A percentile compares a stretch with the other conserved stretches of the same genome.
phyloP scores from a whole-genome alignment of 2,888 invertebrate genomes.

The Dasypolia templi region DNA sequence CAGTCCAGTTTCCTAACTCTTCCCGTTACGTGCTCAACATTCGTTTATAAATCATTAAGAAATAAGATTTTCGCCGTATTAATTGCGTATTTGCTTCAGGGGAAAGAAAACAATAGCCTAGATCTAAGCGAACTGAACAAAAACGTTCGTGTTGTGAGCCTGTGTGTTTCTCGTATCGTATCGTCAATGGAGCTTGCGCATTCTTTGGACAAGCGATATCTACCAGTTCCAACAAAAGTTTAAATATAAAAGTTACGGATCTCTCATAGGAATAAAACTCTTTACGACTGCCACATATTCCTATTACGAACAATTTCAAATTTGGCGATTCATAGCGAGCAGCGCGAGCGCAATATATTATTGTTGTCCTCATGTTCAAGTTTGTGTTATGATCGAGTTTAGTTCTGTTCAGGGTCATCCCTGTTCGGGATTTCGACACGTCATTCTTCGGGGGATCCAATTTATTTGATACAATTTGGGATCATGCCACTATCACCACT shows the following conservation, averaged over 20 bases:
- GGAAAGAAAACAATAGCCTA: not conserved
- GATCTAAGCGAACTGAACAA: not conserved
- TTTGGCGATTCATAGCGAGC: constrained; percentile 13
- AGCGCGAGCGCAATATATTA: constrained; percentile 17
- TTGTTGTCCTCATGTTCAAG: constrained; percentile 15
- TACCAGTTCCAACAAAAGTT: constrained; percentile 41
- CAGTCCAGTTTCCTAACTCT: no score
- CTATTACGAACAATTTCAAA: constrained; percentile 31
- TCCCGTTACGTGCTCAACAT: no score
- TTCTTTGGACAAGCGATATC: constrained; percentile 10
- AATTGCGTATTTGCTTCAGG: not conserved
- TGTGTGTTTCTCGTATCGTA: constrained; percentile 8
- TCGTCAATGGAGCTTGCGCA: constrained; percentile 9
- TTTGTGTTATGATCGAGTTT: constrained; percentile 14
- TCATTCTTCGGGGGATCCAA: not conserved
- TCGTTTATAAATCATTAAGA: constrained; percentile 12
- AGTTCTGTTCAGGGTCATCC: constrained; percentile 22
- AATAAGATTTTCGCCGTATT: not conserved
- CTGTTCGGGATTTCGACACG: constrained; percentile 2
- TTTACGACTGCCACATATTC: constrained; percentile 25
- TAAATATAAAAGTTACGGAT: constrained; percentile 40
- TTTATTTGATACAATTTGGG: constrained; percentile 27
- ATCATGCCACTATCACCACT: not conserved
- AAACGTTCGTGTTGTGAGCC: not conserved
- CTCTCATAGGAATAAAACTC: constrained; percentile 39